Conservation (phyloP, 2,888 invertebrate genomes). For the Acleris holmiana region DNA sequence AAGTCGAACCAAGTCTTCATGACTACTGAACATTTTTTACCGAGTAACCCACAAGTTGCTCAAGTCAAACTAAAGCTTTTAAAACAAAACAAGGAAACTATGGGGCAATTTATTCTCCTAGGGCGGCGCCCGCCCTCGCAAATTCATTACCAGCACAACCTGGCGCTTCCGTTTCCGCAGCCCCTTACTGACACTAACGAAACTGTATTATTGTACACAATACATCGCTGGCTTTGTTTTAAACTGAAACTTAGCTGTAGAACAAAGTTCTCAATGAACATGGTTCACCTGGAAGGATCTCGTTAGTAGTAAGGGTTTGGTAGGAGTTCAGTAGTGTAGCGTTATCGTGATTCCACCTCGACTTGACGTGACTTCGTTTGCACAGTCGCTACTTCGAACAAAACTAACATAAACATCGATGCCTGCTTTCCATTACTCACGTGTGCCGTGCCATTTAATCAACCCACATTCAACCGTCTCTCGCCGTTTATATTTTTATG, state of each 20-base stretch:
- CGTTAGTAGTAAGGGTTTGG: not conserved
- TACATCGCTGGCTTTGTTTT: constrained; percentile 2
- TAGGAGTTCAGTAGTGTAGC: constrained; percentile 42
- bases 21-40: constrained; percentile 37
- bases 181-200: constrained; percentile 40
- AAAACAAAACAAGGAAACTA: constrained; percentile 73
- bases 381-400: constrained; percentile 66
- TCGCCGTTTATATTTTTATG: too few species aligned
- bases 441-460: constrained; percentile 38
- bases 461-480: not conserved
- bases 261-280: constrained; percentile 38
- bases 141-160: constrained; percentile 80
- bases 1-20: not conserved
- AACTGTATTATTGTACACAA: constrained; percentile 41
- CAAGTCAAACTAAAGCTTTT: constrained; percentile 67
- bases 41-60: constrained; percentile 54
- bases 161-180: constrained; percentile 78
- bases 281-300: not conserved
- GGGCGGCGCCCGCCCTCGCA: constrained; percentile 77
- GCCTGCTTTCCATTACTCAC: constrained; percentile 47
- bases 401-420: constrained; percentile 79
- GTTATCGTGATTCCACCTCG: constrained; percentile 62
- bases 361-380: constrained; percentile 78
- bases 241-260: not conserved
- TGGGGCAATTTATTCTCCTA: constrained; percentile 71